Evolutionary conservation across 2,113 vertebrate genomes (phyloP).

Genomic region (Muscicapa adusta): DNA sequence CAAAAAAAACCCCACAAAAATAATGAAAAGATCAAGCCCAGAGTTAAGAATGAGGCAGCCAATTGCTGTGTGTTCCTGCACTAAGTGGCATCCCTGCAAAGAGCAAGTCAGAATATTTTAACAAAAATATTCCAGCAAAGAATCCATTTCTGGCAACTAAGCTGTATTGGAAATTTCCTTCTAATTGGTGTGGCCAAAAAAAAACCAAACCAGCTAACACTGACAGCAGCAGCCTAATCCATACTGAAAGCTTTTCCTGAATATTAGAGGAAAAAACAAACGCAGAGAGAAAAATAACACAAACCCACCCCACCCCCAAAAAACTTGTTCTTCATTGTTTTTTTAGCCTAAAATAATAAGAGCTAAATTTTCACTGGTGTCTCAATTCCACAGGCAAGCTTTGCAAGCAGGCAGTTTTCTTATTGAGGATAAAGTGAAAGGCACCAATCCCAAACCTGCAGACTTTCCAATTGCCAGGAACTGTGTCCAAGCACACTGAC

Average conservation of each 20-base stretch:
- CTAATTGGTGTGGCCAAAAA: background rate
- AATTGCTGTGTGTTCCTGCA: background rate
- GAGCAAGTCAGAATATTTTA: background rate
- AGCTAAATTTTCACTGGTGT: background rate
- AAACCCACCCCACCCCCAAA: background rate
- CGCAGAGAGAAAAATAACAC: background rate
- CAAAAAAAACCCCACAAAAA: background rate
- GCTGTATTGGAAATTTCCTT: slow-evolving; percentile 59
- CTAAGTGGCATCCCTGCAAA: background rate
- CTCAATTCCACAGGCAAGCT: background rate
- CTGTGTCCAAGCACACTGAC: slow-evolving; percentile 8
- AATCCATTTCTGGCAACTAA: background rate
- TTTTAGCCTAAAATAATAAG: background rate
- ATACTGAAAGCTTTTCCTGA: background rate
- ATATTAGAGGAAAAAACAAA: background rate
- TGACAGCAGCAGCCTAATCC: background rate
- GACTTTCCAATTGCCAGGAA: background rate
- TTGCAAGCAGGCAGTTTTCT: background rate
- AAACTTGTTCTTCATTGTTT: background rate
- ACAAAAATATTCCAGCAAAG: slow-evolving; percentile 14
- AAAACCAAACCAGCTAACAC: background rate
- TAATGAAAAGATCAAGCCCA: background rate
- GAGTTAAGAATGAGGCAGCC: background rate
- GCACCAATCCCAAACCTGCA: background rate
- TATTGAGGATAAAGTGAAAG: background rate